Evolutionary conservation across 2,888 invertebrate genomes (phyloP), one percentile per base, ranked within the genome.

Genomic region (Cosmia trapezina): DNA sequence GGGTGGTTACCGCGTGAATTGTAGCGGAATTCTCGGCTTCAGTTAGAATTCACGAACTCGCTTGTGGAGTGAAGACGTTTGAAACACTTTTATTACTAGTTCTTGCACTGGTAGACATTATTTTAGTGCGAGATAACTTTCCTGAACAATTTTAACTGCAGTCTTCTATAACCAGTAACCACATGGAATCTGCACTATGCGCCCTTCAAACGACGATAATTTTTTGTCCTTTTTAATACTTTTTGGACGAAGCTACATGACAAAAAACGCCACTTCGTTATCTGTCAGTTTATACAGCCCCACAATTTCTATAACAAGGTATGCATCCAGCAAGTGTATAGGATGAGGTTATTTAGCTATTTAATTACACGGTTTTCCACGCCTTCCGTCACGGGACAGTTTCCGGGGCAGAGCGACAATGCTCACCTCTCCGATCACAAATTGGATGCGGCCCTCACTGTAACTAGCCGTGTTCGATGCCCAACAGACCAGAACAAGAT

Each of bases 291-390:
- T 53, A 37, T 37, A 62, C 11, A 53, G 22, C 11, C 51, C 11
- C 6, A 66, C 49, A 85, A 62, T 67, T 49, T 72, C 22, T 69
- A 4, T 79, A 83, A 79, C 77, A 80, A 80, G 82, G 81, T 85
- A 81, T 81, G 77, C 71, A 71, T 76, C 77, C 79, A 87, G 71
- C 75, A 81, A 87, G 86, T 89, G 88, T 87, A 84, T 85, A 88
- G 85, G 84, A 90, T 86, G 86, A 81, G 82, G 86, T 88, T 89
- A 89, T 89, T 91, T 91, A 91, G 89, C 88, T 88, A 88, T 88
- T 90, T 91, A 92, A 95, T 95, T 95, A 94, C 90, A 94, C 89
- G 92, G 90, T 86, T 91, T 89, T 92, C 90, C 91, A 89, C 88
- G 89, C 90, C 89, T 91, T 92, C 89, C 90, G 92, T 89, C 90